A percentile compares a stretch with the other conserved stretches of the same genome.
phyloP scores from a whole-genome alignment of 2,888 invertebrate species.

The Aporophyla lueneburgensis region DNA sequence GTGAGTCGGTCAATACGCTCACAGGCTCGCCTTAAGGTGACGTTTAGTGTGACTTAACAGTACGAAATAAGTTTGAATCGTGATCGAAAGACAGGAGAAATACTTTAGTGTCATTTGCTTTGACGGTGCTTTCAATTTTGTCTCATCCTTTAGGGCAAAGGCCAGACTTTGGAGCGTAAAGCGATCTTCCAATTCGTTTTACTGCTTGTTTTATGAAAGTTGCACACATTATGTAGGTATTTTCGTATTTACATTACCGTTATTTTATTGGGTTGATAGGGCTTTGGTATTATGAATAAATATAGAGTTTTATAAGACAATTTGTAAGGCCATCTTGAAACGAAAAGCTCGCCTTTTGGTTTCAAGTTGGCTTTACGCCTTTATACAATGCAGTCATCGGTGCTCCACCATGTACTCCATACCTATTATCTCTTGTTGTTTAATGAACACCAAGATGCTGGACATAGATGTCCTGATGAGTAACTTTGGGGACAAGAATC shows the following conservation, averaged over 20 bases:
- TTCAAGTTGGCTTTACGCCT: neutral
- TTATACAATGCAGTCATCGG: too few relatives aligned
- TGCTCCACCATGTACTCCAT: too few relatives aligned
- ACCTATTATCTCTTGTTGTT: neutral
- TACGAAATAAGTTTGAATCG: slow-evolving; percentile 73
- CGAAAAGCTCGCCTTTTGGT: neutral
- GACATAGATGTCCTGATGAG: too few relatives aligned
- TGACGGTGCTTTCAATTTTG: slow-evolving; percentile 74
- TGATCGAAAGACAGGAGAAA: slow-evolving; percentile 73
- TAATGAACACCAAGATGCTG: neutral
- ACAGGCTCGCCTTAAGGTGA: slow-evolving; percentile 76
- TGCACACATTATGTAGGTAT: neutral
- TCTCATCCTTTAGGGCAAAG: slow-evolving; percentile 68
- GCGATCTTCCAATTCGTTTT: slow-evolving; percentile 58
- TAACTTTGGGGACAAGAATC: neutral
- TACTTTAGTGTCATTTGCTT: slow-evolving; percentile 76
- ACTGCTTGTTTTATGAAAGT: slow-evolving; percentile 24
- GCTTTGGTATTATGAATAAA: too few relatives aligned
- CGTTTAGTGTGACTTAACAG: slow-evolving; percentile 76
- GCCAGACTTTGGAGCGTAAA: slow-evolving; percentile 62
- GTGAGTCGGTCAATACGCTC: slow-evolving; percentile 73
- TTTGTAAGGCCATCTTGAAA: neutral
- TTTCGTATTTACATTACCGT: slow-evolving; percentile 8
- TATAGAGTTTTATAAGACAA: too few relatives aligned
- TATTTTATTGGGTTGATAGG: too few relatives aligned